Evolutionary conservation across 2,888 invertebrate genomes (phyloP), one percentile per base, ranked within the genome.

Genomic region (Tenthredo amoena): DNA sequence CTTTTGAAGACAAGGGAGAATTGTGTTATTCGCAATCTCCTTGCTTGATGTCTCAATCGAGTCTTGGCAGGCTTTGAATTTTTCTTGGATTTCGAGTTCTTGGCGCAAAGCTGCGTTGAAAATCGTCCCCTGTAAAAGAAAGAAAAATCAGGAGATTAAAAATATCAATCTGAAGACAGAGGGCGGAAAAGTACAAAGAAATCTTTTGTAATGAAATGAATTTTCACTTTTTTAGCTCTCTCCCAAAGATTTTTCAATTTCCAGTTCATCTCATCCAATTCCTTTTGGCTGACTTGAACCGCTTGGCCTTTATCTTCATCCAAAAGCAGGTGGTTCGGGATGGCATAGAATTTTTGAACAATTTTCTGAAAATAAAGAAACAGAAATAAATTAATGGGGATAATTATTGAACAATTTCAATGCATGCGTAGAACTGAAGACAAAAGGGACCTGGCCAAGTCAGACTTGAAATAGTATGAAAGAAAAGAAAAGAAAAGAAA

Each of bases 221-320:
- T 85, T 87, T 87, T 85, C 87, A 90, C 89, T 77, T 85, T 87
- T 87, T 88, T 89, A 5, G 88, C 87, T 87, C 86, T 88, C 40
- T 86, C 86, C 26, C 90, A 91, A 3, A 91, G 74, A 50, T 88
- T 77, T 40, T 89, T 81, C 26, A 91, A 55, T 7, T 85, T 88
- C 2, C 68, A 77, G 6, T 87, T 86, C n/a, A 90, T 86, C 31
- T 47, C 68, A 40, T 88, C 76, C 74, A 88, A 89, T 74, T 92
- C 89, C 40, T 86, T 77, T 1, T 87, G 87, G 5, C 88, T 89
- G 15, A 90, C 90, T 84, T 91, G 91, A 34, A 83, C 85, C 6
- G 85, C 87, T 82, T 92, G 92, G 72, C 83, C 86, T 82, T 87
- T 88, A 82, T 92, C 92, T 62, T 91, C 91, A 0, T 90, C 87